These are phyloP conservation scores for Semibalanus balanoides DNA, from an alignment of 1,140 invertebrate species.

Conservation along the genomic window DNA sequence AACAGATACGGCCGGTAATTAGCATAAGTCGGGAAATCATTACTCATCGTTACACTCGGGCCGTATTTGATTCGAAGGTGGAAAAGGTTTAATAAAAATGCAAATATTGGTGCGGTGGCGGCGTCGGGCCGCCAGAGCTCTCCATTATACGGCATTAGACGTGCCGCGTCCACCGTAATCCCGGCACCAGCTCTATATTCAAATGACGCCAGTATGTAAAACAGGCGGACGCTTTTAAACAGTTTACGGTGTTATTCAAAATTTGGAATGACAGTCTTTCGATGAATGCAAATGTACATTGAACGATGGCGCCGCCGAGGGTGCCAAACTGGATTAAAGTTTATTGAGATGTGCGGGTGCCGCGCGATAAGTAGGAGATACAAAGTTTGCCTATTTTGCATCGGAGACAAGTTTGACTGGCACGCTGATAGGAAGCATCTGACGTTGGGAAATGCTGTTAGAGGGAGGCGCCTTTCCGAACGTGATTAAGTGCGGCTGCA, in stretches of 20 bases:
- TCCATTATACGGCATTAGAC: background rate
- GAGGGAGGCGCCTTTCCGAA: too few species aligned
- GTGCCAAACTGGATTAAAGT: slow-evolving; percentile 2
- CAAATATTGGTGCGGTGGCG: background rate
- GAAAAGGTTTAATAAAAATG: background rate
- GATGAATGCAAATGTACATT: background rate
- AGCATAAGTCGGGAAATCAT: background rate
- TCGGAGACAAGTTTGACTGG: background rate
- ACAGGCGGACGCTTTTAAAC: background rate
- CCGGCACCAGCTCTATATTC: background rate
- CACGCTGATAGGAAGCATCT: background rate
- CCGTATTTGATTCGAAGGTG: background rate
- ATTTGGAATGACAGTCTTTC: slow-evolving; percentile 2
- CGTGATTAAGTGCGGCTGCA: too few species aligned
- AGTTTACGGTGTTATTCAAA: slow-evolving; percentile 2
- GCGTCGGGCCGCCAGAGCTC: background rate
- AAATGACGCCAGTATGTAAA: background rate
- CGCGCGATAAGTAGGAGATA: background rate
- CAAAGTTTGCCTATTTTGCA: background rate
- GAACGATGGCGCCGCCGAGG: background rate
- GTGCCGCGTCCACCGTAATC: background rate
- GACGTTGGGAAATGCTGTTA: background rate
- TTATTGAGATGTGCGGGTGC: background rate
- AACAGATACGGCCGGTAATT: background rate
- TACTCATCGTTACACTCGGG: background rate